Percentiles rank a stretch among this genome's conserved stretches.
Conservation (phyloP, 2,797 vertebrate species). For the Gymnothorax reevesii region DNA sequence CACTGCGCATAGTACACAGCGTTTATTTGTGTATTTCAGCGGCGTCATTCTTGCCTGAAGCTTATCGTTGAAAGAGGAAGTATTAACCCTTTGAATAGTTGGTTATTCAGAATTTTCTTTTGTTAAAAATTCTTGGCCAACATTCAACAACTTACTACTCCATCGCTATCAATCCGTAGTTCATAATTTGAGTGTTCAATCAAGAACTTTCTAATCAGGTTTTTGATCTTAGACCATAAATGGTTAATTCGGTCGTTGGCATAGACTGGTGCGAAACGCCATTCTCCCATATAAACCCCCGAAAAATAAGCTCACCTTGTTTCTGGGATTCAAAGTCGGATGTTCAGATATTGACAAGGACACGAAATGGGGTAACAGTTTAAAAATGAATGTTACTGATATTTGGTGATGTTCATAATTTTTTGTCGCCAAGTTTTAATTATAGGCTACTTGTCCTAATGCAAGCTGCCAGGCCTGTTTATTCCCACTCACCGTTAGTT, state of each 20-base stretch:
- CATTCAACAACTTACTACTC: too few relatives aligned
- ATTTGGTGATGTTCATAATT: neutral
- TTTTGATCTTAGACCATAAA: too few relatives aligned
- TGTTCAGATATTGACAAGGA: neutral
- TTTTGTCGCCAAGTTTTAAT: neutral
- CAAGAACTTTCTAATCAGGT: too few relatives aligned
- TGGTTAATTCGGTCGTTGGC: neutral
- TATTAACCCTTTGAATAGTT: neutral
- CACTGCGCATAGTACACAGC: neutral
- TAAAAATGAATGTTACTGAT: neutral
- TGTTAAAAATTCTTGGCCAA: too few relatives aligned
- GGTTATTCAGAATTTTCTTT: too few relatives aligned
- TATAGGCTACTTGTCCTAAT: too few relatives aligned
- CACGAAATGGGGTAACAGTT: neutral
- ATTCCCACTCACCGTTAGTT: neutral
- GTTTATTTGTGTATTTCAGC: neutral
- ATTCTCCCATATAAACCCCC: neutral
- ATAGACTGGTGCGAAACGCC: neutral
- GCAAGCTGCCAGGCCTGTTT: neutral
- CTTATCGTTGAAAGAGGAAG: conserved; percentile 5
- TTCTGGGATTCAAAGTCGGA: neutral
- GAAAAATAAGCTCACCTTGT: neutral
- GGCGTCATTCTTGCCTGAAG: neutral
- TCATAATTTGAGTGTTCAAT: too few relatives aligned
- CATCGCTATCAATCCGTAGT: too few relatives aligned